These are phyloP conservation scores for Colletes gigas DNA, from an alignment of 1,140 invertebrate genomes.

Conservation along the genomic window DNA sequence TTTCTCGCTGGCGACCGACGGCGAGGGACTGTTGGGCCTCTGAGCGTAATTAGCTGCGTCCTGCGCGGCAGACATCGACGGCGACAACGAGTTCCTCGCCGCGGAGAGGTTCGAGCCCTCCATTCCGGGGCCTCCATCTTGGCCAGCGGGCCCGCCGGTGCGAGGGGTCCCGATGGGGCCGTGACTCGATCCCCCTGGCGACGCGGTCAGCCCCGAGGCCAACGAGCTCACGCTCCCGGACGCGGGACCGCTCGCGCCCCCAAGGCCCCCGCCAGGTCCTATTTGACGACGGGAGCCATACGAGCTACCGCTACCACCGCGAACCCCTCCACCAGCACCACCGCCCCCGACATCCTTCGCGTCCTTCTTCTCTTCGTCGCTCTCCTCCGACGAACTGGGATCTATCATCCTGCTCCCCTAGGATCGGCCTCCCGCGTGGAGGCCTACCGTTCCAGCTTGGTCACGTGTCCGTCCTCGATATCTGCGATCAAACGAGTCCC, in stretches of 20 bases:
- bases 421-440: constrained; percentile 50
- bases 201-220: constrained; percentile 67
- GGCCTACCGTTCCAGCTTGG: constrained; percentile 45
- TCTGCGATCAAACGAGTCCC: neutral
- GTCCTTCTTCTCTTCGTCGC: constrained; percentile 89
- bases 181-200: constrained; percentile 80
- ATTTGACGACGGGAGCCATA: constrained; percentile 76
- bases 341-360: constrained; percentile 77
- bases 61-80: constrained; percentile 84
- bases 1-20: constrained; percentile 90
- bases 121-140: constrained; percentile 73
- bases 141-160: constrained; percentile 52
- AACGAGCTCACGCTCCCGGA: constrained; percentile 62
- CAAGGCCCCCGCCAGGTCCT: constrained; percentile 64
- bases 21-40: constrained; percentile 90
- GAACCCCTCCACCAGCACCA: constrained; percentile 67
- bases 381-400: constrained; percentile 93
- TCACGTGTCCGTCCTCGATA: constrained; percentile 49
- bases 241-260: constrained; percentile 58
- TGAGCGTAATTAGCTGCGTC: constrained; percentile 86
- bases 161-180: constrained; percentile 74
- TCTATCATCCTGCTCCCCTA: constrained; percentile 87
- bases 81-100: constrained; percentile 84
- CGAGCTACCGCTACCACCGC: constrained; percentile 76
- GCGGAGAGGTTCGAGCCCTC: constrained; percentile 81